These are phyloP conservation scores for Trimorus sp. DNA, from an alignment of 2,888 invertebrate genomes.

Conservation along the genomic window DNA sequence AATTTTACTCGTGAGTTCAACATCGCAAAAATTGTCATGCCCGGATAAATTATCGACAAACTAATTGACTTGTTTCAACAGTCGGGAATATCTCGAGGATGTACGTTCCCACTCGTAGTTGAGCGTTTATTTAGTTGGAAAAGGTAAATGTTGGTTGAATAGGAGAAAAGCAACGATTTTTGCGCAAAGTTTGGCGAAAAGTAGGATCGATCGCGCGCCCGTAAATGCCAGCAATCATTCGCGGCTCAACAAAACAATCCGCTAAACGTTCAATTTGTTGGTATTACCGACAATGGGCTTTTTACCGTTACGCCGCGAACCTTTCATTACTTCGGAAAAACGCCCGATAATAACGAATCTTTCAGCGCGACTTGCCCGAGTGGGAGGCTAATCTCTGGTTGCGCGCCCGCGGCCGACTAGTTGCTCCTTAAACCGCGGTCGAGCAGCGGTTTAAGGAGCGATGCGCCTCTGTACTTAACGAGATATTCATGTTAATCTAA, in stretches of 20 bases:
- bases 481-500: conserved; percentile 52
- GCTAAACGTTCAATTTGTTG: conserved; percentile 32
- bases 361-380: conserved; percentile 19
- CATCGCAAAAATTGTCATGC: too few species aligned
- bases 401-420: conserved; percentile 29
- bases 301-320: conserved; percentile 25
- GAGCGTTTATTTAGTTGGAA: too few species aligned
- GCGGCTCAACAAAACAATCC: conserved; percentile 11
- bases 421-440: conserved; percentile 17
- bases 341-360: conserved; percentile 40
- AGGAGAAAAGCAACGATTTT: too few species aligned
- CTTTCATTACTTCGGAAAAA: conserved; percentile 26
- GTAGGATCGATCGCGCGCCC: not conserved
- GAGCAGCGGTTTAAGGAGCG: conserved; percentile 26
- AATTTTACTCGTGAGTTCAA: too few species aligned
- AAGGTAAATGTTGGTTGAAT: too few species aligned
- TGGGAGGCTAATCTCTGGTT: conserved; percentile 52
- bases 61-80: too few species aligned
- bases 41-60: too few species aligned
- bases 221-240: conserved; percentile 29
- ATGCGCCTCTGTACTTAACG: conserved; percentile 44
- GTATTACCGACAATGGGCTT: conserved; percentile 36
- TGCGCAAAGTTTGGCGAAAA: too few species aligned
- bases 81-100: too few species aligned
- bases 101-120: too few species aligned